Conservation (phyloP, 2,797 vertebrate genomes). For the Aplochiton taeniatus region DNA sequence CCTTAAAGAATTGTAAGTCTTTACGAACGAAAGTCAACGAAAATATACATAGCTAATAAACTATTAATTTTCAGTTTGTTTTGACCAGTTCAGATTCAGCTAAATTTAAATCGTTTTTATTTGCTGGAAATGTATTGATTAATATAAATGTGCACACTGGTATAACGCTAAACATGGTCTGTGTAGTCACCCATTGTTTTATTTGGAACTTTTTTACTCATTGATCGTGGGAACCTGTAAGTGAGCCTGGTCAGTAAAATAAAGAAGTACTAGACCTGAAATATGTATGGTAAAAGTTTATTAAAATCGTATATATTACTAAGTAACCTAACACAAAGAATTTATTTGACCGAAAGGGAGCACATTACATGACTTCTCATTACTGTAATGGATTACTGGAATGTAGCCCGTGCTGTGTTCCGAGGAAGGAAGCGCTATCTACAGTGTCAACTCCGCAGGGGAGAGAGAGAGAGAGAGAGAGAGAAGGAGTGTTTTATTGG, state of each 20-base stretch:
- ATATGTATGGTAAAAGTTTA: constrained; percentile 16
- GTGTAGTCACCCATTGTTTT: constrained; percentile 16
- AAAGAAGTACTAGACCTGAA: constrained; percentile 51
- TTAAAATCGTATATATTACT: not conserved
- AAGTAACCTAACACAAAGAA: too few relatives aligned
- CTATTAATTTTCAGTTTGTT: too few relatives aligned
- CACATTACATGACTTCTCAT: not conserved
- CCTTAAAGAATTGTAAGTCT: too few relatives aligned
- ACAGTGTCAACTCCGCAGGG: not conserved
- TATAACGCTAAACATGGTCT: too few relatives aligned
- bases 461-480: not conserved
- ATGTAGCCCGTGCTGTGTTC: not conserved
- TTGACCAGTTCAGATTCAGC: too few relatives aligned
- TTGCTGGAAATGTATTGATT: too few relatives aligned
- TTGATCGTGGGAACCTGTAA: constrained; percentile 24
- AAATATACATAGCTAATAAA: too few relatives aligned
- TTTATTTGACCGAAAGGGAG: too few relatives aligned
- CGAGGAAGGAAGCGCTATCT: not conserved
- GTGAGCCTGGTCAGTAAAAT: constrained; percentile 53
- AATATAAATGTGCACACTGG: too few relatives aligned
- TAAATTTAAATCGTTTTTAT: too few relatives aligned
- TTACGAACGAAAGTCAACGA: too few relatives aligned
- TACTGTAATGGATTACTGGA: not conserved
- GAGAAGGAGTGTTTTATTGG: not conserved
- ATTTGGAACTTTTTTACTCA: not conserved